These are phyloP conservation scores for Octodon degus DNA, from an alignment of 2,113 vertebrate species.

Conservation along the genomic window DNA sequence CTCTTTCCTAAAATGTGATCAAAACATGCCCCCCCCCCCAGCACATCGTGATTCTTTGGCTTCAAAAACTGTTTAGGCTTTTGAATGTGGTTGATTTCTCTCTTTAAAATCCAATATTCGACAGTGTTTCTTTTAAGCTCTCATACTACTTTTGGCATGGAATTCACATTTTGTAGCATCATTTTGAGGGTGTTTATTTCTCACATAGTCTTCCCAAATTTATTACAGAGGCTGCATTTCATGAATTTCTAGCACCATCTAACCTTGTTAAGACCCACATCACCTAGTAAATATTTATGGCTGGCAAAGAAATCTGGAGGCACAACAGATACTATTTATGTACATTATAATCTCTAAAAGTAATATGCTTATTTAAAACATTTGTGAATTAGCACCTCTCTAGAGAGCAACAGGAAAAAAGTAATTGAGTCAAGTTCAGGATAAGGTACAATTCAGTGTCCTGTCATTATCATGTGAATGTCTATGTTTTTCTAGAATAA, in stretches of 20 bases:
- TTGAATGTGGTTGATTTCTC: background rate
- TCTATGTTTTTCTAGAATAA: background rate
- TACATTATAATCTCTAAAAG: background rate
- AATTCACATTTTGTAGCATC: background rate
- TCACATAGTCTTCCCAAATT: background rate
- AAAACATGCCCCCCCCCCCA: no score
- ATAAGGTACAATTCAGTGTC: background rate
- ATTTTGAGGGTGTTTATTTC: background rate
- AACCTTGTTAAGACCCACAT: background rate
- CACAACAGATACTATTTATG: background rate
- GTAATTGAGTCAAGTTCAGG: background rate
- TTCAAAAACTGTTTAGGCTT: background rate
- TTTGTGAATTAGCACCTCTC: background rate
- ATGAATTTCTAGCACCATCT: background rate
- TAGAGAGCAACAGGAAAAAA: background rate
- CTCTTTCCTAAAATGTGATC: background rate
- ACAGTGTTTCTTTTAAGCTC: background rate
- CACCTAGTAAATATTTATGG: background rate
- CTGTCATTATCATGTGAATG: background rate
- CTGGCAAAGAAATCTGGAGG: background rate
- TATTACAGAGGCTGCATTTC: background rate
- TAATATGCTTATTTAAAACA: background rate
- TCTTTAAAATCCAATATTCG: background rate
- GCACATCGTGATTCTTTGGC: background rate
- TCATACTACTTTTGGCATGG: background rate